Conservation (phyloP, 1,140 invertebrate species). For the Cyclargus thomasi region DNA sequence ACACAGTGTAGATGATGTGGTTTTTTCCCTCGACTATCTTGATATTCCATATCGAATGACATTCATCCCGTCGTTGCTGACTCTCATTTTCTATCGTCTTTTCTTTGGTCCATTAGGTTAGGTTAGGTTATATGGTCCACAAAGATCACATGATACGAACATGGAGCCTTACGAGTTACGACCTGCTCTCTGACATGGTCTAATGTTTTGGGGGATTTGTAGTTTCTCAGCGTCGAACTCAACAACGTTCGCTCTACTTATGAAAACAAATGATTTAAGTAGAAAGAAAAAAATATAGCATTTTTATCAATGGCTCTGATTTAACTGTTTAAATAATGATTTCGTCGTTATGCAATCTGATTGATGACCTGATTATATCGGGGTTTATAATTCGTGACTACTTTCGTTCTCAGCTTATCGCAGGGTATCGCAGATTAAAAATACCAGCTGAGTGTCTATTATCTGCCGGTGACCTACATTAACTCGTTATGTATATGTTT, state of each 20-base stretch:
- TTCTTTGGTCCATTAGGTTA: background rate
- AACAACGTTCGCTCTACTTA: too few species aligned
- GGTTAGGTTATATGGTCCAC: background rate
- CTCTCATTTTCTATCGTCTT: background rate
- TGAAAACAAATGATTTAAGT: background rate
- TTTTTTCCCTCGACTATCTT: background rate
- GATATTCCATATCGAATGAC: background rate
- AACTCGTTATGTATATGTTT: background rate
- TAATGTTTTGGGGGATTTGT: too few species aligned
- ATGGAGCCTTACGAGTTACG: too few species aligned
- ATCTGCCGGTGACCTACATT: background rate
- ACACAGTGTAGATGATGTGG: background rate
- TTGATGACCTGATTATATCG: background rate
- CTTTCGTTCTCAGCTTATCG: background rate
- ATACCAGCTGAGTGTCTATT: background rate
- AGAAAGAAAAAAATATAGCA: background rate
- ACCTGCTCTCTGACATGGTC: too few species aligned
- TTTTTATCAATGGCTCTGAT: background rate
- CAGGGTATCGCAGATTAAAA: background rate
- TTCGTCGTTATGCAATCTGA: background rate
- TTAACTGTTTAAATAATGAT: background rate
- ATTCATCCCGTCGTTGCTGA: background rate
- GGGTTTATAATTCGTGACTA: background rate
- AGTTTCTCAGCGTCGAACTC: too few species aligned
- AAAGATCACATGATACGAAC: too few species aligned